Conservation (phyloP, 2,888 invertebrate genomes). For the Protonemura montana region DNA sequence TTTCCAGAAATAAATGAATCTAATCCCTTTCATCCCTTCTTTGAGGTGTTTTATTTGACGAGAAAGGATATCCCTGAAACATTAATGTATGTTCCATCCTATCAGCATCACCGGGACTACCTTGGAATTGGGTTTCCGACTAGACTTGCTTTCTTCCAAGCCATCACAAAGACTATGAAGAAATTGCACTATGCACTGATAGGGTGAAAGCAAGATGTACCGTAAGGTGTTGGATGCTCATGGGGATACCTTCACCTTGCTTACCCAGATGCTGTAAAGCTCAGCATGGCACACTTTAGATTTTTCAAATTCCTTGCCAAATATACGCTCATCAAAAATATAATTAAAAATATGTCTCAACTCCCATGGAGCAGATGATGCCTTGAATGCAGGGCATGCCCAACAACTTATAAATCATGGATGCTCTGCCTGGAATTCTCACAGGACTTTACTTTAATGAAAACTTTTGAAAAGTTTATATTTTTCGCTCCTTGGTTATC, state of each 20-base stretch:
- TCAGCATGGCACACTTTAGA: neutral
- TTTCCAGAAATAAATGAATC: neutral
- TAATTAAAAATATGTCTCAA: conserved; percentile 37
- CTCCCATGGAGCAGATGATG: neutral
- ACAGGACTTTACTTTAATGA: conserved; percentile 21
- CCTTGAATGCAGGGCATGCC: neutral
- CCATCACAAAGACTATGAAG: too few relatives aligned
- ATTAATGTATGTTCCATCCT: neutral
- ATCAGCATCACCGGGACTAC: neutral
- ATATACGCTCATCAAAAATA: neutral
- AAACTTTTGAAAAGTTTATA: conserved; percentile 37
- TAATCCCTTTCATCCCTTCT: neutral
- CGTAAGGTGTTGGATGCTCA: too few relatives aligned
- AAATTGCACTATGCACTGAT: too few relatives aligned
- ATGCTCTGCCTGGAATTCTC: neutral
- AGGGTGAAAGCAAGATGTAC: too few relatives aligned
- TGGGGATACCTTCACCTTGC: too few relatives aligned
- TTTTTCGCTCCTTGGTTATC: conserved; percentile 19
- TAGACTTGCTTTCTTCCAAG: too few relatives aligned
- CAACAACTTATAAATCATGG: conserved; percentile 20
- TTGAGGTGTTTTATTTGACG: neutral
- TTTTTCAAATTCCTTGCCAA: neutral
- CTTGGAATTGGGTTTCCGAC: neutral
- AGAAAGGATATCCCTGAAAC: neutral
- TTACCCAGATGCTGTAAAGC: too few relatives aligned